phyloP scores from a whole-genome alignment of 2,888 invertebrate genomes.

The Tetrapedia diversipes region DNA sequence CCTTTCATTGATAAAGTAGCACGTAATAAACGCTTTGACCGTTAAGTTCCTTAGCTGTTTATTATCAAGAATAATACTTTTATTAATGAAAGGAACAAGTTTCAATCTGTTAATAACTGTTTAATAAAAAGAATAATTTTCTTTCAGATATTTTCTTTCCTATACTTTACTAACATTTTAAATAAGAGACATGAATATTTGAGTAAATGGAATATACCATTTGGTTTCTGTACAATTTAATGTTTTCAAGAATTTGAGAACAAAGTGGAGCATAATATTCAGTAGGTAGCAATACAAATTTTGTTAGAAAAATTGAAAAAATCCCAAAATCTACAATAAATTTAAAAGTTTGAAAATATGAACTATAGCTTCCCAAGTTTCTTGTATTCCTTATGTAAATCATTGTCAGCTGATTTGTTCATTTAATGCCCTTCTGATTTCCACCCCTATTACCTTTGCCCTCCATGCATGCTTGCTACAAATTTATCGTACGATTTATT shows the following conservation, averaged over 20 bases:
- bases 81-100: too few species aligned
- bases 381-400: background rate
- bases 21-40: constrained; percentile 34
- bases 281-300: too few species aligned
- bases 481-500: background rate
- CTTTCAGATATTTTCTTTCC: constrained; percentile 14
- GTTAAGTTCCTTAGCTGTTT: constrained; percentile 19
- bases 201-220: background rate
- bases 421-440: constrained; percentile 23
- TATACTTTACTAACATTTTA: background rate
- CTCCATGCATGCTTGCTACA: background rate
- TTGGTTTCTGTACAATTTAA: background rate
- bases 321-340: too few species aligned
- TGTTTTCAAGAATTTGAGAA: background rate
- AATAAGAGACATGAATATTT: background rate
- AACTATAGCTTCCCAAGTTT: background rate
- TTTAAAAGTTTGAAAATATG: background rate
- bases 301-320: background rate
- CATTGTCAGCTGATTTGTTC: constrained; percentile 3
- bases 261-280: background rate
- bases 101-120: constrained; percentile 16
- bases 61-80: too few species aligned
- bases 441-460: background rate
- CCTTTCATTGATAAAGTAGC: constrained; percentile 2
- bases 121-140: constrained; percentile 5